Conservation (phyloP, 2,888 invertebrate species). For the Cephus runcator region DNA sequence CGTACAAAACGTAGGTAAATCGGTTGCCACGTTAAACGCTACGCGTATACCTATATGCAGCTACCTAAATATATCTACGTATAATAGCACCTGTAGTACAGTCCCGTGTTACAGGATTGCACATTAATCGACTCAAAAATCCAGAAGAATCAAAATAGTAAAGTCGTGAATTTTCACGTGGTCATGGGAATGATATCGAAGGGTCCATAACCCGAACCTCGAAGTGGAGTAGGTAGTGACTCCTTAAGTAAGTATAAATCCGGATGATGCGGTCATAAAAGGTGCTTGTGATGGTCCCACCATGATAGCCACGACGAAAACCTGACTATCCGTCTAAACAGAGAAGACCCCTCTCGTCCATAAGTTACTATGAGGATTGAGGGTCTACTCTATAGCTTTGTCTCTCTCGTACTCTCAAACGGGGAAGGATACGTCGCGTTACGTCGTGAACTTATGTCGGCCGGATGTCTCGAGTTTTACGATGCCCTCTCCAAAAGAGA, state of each 20-base stretch:
- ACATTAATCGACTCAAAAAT: background rate
- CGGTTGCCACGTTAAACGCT: background rate
- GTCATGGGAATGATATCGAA: background rate
- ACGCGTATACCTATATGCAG: constrained; percentile 28
- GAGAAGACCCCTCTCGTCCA: constrained; percentile 11
- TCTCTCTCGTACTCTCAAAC: constrained; percentile 15
- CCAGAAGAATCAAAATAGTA: background rate
- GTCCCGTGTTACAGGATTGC: background rate
- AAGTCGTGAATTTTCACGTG: background rate
- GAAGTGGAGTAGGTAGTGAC: constrained; percentile 38
- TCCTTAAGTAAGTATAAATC: constrained; percentile 62
- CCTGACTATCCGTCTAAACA: background rate
- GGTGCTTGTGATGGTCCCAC: constrained; percentile 31
- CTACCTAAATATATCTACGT: background rate
- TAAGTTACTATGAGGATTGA: background rate
- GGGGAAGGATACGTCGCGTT: constrained; percentile 22
- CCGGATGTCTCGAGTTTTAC: constrained; percentile 53
- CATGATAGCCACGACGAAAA: constrained; percentile 27
- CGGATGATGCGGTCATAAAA: constrained; percentile 62
- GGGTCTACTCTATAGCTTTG: constrained; percentile 13
- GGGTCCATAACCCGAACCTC: background rate
- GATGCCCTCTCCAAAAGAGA: constrained; percentile 31
- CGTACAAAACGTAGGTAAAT: background rate
- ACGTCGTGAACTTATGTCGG: constrained; percentile 44
- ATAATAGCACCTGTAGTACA: background rate